Evolutionary conservation across 2,888 invertebrate species (phyloP).

Genomic region (Byasa hedistus): DNA sequence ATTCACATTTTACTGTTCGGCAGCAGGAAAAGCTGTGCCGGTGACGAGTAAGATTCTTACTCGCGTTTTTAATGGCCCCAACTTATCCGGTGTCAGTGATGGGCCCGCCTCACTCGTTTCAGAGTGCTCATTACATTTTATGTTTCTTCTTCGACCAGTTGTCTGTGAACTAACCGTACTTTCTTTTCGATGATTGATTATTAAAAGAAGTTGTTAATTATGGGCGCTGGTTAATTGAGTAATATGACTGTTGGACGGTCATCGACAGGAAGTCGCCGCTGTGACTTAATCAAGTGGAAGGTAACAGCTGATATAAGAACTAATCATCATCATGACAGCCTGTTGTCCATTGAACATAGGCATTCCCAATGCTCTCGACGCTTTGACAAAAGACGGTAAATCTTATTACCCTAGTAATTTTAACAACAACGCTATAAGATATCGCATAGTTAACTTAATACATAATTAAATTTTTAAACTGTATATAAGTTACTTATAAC

Average conservation of each 20-base stretch:
- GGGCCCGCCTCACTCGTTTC: slow-evolving; percentile 59
- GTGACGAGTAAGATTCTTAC: background rate
- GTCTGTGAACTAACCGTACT: slow-evolving; percentile 59
- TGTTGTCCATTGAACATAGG: background rate
- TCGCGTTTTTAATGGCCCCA: slow-evolving; percentile 45
- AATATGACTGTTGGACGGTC: slow-evolving; percentile 48
- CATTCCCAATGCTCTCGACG: too few species aligned
- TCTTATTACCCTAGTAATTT: too few species aligned
- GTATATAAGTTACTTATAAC: too few species aligned
- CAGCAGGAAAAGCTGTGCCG: too few species aligned
- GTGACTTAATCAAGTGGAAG: slow-evolving; percentile 30
- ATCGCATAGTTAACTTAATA: too few species aligned
- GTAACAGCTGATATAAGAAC: slow-evolving; percentile 3
- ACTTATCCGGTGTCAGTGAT: slow-evolving; percentile 45
- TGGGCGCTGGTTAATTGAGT: slow-evolving; percentile 65
- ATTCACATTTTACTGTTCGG: background rate
- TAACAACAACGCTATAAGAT: too few species aligned
- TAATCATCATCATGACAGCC: too few species aligned
- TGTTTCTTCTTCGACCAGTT: slow-evolving; percentile 54
- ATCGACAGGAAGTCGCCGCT: background rate
- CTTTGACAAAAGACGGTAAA: too few species aligned
- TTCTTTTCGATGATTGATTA: slow-evolving; percentile 73
- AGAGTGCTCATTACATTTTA: slow-evolving; percentile 73
- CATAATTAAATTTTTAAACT: too few species aligned
- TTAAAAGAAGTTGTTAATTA: slow-evolving; percentile 68